These are phyloP conservation scores for Phenganax stokvisi DNA, from an alignment of 92 coral and sea anemone genomes.

Conservation along the genomic window DNA sequence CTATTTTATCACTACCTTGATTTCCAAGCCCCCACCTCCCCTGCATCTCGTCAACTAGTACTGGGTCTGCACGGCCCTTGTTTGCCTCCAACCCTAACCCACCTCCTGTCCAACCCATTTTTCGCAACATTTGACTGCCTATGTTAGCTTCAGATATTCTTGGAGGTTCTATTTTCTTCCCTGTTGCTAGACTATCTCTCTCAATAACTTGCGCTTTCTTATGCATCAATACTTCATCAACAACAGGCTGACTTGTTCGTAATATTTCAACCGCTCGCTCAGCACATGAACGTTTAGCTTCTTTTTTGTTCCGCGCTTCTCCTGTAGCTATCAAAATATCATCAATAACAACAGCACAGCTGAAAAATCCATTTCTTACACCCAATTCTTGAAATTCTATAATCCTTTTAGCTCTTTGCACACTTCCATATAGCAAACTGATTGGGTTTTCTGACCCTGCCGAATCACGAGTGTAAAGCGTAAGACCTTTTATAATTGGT, in stretches of 20 bases:
- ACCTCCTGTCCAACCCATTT: constrained; percentile 99
- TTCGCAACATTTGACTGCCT: constrained; percentile 76
- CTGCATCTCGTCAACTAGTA: constrained; percentile 59
- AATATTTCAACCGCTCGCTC: constrained; percentile 70
- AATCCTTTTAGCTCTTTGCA: constrained; percentile 65
- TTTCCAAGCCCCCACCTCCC: constrained; percentile 74
- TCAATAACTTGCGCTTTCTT: constrained; percentile 55
- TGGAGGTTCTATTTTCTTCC: constrained; percentile 61
- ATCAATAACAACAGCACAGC: constrained; percentile 60
- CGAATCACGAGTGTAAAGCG: constrained; percentile 18
- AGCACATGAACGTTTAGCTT: constrained; percentile 72
- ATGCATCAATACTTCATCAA: constrained; percentile 47
- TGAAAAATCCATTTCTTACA: constrained; percentile 28
- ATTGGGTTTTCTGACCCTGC: constrained; percentile 47
- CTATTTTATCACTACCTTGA: constrained; percentile 28
- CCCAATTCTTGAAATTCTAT: constrained; percentile 64
- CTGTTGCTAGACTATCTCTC: constrained; percentile 56
- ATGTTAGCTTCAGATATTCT: constrained; percentile 70
- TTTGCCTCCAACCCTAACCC: constrained; percentile 56
- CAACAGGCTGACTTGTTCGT: constrained; percentile 67
- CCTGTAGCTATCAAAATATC: constrained; percentile 62
- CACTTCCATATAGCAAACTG: constrained; percentile 61
- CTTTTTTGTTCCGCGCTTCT: constrained; percentile 59
- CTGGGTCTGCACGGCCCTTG: constrained; percentile 85
- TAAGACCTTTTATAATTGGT: constrained; percentile 27